A percentile compares a stretch with the other conserved stretches of the same genome.
Evolutionary conservation across 1,140 invertebrate genomes (phyloP).

Genomic region (Trinorchestia longiramus): DNA sequence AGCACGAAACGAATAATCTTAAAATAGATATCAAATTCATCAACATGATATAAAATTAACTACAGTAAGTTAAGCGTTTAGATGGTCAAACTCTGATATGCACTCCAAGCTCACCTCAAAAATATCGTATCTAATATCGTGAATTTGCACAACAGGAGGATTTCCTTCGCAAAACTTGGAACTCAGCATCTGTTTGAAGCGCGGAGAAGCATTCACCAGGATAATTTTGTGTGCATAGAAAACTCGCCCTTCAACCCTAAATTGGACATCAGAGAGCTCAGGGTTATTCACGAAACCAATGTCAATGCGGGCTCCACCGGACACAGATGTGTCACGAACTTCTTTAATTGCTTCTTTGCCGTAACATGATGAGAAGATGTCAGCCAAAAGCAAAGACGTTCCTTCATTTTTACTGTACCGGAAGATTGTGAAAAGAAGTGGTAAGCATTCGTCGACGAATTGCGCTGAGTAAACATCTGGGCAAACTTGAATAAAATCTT

Average conservation of each 20-base stretch:
- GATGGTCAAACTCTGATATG: neutral
- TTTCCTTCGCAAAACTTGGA: conserved; percentile 81
- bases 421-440: conserved; percentile 90
- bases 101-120: conserved; percentile 78
- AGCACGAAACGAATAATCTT: neutral
- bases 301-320: conserved; percentile 81
- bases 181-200: conserved; percentile 88
- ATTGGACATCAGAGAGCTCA: conserved; percentile 90
- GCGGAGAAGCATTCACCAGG: conserved; percentile 87
- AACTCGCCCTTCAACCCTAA: conserved; percentile 89
- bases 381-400: conserved; percentile 85
- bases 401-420: conserved; percentile 92
- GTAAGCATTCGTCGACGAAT: conserved; percentile 90
- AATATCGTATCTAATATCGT: conserved; percentile 91
- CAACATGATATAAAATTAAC: neutral
- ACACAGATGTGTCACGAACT: conserved; percentile 80
- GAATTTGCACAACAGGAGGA: conserved; percentile 89
- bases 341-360: conserved; percentile 87
- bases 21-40: neutral
- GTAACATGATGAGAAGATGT: conserved; percentile 90
- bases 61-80: neutral
- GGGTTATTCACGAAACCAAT: conserved; percentile 94
- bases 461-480: conserved; percentile 86
- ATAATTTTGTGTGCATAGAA: conserved; percentile 96
- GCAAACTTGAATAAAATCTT: conserved; percentile 90